Conservation (phyloP, 2,888 invertebrate genomes). For the Drosophila kuntzei region DNA sequence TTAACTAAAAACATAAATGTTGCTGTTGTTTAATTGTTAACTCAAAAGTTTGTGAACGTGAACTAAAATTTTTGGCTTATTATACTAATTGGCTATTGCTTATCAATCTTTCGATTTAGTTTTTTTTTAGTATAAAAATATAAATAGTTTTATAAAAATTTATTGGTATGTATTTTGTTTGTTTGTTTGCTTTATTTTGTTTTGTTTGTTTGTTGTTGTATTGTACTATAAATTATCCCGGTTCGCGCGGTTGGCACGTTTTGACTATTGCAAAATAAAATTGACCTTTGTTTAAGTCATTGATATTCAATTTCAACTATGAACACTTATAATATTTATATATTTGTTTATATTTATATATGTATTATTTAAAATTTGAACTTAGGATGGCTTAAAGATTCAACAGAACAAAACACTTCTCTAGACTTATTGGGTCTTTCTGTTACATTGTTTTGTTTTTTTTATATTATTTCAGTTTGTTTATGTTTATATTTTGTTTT, state of each 20-base stretch:
- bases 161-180: conserved; percentile 74
- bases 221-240: conserved; percentile 86
- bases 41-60: conserved; percentile 40
- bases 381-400: conserved; percentile 77
- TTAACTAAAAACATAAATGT: conserved; percentile 68
- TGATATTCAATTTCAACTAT: conserved; percentile 69
- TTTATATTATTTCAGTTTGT: conserved; percentile 23
- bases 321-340: conserved; percentile 70
- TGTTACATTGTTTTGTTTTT: conserved; percentile 19
- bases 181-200: conserved; percentile 63
- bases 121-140: conserved; percentile 85
- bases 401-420: conserved; percentile 55
- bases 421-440: conserved; percentile 23
- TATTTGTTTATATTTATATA: conserved; percentile 52
- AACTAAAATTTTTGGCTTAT: conserved; percentile 73
- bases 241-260: conserved; percentile 77
- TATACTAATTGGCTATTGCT: conserved; percentile 76
- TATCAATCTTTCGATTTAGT: conserved; percentile 45
- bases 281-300: conserved; percentile 37
- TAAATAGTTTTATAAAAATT: conserved; percentile 80
- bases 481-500: conserved; percentile 18
- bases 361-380: conserved; percentile 71
- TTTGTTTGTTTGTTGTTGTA: conserved; percentile 73
- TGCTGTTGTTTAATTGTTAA: conserved; percentile 73
- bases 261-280: conserved; percentile 85